Conservation (phyloP, 1,140 invertebrate genomes). For the Papilio xuthus region DNA sequence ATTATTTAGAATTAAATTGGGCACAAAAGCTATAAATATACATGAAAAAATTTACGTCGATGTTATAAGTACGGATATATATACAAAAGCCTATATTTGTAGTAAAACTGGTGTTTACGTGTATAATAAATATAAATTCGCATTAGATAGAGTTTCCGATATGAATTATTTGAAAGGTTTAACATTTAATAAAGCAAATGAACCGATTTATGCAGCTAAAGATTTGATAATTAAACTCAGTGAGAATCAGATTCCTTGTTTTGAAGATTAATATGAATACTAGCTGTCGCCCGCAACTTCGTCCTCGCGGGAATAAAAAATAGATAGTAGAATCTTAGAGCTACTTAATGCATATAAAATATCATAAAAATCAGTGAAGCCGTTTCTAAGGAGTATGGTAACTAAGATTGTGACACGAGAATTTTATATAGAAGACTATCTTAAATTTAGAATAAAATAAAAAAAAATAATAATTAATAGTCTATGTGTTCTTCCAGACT, state of each 20-base stretch:
- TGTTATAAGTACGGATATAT: slow-evolving; percentile 56
- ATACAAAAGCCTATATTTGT: slow-evolving; percentile 58
- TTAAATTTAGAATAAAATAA: too few species aligned
- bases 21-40: slow-evolving; percentile 60
- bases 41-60: slow-evolving; percentile 55
- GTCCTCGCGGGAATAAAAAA: too few species aligned
- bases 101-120: slow-evolving; percentile 60
- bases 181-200: slow-evolving; percentile 58
- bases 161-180: slow-evolving; percentile 59
- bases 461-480: too few species aligned
- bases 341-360: too few species aligned
- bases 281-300: too few species aligned
- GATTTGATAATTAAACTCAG: slow-evolving; percentile 66
- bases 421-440: too few species aligned
- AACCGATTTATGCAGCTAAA: slow-evolving; percentile 63
- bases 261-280: slow-evolving; percentile 53
- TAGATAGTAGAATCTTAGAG: too few species aligned
- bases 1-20: slow-evolving; percentile 64
- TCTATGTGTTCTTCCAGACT: too few species aligned
- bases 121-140: slow-evolving; percentile 73
- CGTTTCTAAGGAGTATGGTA: too few species aligned
- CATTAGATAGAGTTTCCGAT: slow-evolving; percentile 63
- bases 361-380: too few species aligned
- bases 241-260: slow-evolving; percentile 53
- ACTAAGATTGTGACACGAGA: too few species aligned